Percentiles rank a stretch among this genome's conserved stretches.
phyloP scores from a whole-genome alignment of 1,140 invertebrate species.

The Penaeus indicus region DNA sequence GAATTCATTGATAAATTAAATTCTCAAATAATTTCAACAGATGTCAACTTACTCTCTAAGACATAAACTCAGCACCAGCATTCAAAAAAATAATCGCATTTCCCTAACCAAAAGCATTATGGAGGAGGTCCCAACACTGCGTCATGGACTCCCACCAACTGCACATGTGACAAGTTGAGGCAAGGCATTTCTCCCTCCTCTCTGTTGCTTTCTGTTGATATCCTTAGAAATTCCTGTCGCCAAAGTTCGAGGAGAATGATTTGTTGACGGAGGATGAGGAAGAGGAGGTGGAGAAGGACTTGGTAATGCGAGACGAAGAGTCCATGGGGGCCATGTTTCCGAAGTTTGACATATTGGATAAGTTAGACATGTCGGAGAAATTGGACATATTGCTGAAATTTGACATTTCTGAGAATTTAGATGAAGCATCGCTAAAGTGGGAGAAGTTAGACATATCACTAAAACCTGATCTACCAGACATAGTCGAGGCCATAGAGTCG shows the following conservation, averaged over 20 bases:
- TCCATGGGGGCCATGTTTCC: conserved; percentile 28
- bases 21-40: too few relatives aligned
- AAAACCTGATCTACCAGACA: conserved; percentile 57
- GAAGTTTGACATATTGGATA: conserved; percentile 28
- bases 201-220: neutral
- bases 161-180: neutral
- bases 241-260: conserved; percentile 58
- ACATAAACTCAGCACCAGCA: too few relatives aligned
- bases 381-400: conserved; percentile 55
- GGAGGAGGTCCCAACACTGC: too few relatives aligned
- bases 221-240: conserved; percentile 54
- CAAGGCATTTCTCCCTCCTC: neutral
- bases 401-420: conserved; percentile 48
- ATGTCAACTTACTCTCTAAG: too few relatives aligned
- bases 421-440: conserved; percentile 50
- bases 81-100: too few relatives aligned
- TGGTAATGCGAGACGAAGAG: neutral
- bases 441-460: conserved; percentile 60
- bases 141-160: too few relatives aligned
- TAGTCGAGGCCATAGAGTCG: conserved; percentile 59
- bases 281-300: conserved; percentile 45
- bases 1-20: too few relatives aligned
- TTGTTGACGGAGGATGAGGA: conserved; percentile 26
- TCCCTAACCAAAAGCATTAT: too few relatives aligned
- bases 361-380: conserved; percentile 48